A percentile compares a stretch with the other conserved stretches of the same genome.
Conservation (phyloP, 2,797 vertebrate species). For the Somateria mollissima region DNA sequence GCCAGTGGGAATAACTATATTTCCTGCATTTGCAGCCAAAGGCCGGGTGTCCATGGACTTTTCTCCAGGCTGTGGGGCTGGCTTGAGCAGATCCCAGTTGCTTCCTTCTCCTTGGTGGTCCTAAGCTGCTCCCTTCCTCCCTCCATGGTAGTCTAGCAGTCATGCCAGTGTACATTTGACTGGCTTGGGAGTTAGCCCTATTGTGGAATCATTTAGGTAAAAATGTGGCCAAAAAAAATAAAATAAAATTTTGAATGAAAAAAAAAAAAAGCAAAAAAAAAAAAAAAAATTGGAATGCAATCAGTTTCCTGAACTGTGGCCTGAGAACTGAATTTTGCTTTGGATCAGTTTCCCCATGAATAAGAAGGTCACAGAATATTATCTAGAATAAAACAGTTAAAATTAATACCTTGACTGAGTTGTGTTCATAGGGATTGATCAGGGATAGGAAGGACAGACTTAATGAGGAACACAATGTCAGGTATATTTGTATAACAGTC, state of each 20-base stretch:
- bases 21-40: background rate
- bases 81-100: accelerated
- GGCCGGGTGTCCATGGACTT: background rate
- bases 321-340: background rate
- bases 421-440: background rate
- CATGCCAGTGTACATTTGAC: accelerated
- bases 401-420: background rate
- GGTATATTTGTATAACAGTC: background rate
- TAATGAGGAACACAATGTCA: background rate
- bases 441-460: background rate
- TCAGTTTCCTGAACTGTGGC: background rate
- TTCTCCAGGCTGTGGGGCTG: background rate
- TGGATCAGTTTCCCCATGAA: background rate
- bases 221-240: background rate
- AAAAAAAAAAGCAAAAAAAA: background rate
- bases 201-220: background rate
- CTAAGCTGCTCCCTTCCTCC: background rate
- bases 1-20: accelerated
- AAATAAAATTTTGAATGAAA: too few species aligned
- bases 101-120: background rate
- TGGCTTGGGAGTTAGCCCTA: background rate
- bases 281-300: background rate
- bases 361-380: background rate
- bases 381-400: background rate
- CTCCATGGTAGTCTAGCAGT: background rate